These are phyloP conservation scores for Cryptophagus acutangulus DNA, from an alignment of 2,888 invertebrate species.

Conservation along the genomic window DNA sequence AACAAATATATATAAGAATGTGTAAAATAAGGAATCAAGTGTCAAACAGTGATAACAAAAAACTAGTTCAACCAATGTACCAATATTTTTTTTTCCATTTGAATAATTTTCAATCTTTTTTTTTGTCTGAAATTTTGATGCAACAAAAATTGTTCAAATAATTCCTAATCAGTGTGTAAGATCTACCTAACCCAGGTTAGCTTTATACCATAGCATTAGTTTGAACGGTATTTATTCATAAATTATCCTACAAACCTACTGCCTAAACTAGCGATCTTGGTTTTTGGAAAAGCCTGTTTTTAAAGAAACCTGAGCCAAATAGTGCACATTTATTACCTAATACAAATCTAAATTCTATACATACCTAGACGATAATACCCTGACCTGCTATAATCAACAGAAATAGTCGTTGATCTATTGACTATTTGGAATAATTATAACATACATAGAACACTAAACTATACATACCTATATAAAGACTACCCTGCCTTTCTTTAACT, in stretches of 20 bases:
- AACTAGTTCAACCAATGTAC: too few relatives aligned
- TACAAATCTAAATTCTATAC: slow-evolving; percentile 26
- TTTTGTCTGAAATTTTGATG: too few relatives aligned
- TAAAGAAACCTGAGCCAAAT: slow-evolving; percentile 43
- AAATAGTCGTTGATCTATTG: too few relatives aligned
- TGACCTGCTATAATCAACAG: too few relatives aligned
- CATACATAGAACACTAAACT: slow-evolving; percentile 30
- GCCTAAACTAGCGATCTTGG: slow-evolving; percentile 9
- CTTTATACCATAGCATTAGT: slow-evolving; percentile 19
- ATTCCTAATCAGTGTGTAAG: slow-evolving; percentile 1
- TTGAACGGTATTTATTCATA: neutral
- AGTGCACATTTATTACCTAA: slow-evolving; percentile 16
- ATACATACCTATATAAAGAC: slow-evolving; percentile 33
- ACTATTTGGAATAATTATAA: slow-evolving; percentile 18
- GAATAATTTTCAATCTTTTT: too few relatives aligned
- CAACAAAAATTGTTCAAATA: neutral
- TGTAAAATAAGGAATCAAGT: too few relatives aligned
- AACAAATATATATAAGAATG: too few relatives aligned
- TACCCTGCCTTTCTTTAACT: slow-evolving; percentile 26
- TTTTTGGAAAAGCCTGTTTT: neutral
- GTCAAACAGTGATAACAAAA: too few relatives aligned
- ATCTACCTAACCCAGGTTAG: slow-evolving; percentile 43
- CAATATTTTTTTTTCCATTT: too few relatives aligned
- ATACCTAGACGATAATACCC: slow-evolving; percentile 23
- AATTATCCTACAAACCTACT: slow-evolving; percentile 5